phyloP scores from a whole-genome alignment of 2,113 vertebrate genomes.

The Microcebus murinus region DNA sequence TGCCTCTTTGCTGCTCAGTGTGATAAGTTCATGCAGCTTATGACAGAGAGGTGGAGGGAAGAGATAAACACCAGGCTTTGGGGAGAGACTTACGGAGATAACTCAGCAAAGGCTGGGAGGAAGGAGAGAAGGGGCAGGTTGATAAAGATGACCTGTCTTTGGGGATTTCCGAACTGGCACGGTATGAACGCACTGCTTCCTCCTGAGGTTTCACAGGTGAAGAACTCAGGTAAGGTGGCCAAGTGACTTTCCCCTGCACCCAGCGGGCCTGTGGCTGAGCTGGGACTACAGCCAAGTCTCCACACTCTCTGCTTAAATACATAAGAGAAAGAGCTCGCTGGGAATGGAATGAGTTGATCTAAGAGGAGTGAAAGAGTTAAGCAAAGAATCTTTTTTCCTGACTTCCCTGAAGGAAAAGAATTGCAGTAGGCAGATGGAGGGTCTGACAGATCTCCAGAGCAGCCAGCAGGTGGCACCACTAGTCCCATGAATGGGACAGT shows the following conservation, averaged over 20 bases:
- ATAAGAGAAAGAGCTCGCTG: neutral
- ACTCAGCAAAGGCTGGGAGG: neutral
- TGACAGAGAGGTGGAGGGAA: neutral
- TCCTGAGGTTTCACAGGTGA: neutral
- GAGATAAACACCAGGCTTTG: neutral
- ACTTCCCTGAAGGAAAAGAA: neutral
- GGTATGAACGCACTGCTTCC: neutral
- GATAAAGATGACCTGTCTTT: neutral
- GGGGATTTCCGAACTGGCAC: neutral
- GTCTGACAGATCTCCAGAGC: neutral
- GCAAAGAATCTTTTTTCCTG: neutral
- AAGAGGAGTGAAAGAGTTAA: neutral
- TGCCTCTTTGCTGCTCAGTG: neutral
- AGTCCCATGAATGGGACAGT: accelerated
- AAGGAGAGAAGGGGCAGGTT: neutral
- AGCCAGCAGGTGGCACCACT: conserved; percentile 61
- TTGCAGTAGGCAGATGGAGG: neutral
- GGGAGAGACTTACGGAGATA: neutral
- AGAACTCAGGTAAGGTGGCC: neutral
- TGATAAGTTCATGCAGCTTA: neutral
- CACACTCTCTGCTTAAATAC: neutral
- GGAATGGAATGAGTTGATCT: neutral
- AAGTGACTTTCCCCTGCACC: neutral
- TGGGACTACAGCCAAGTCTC: neutral
- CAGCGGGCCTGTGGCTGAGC: neutral